These are phyloP conservation scores for Cyanoliseus patagonus DNA, from an alignment of 2,113 vertebrate species.

Conservation along the genomic window DNA sequence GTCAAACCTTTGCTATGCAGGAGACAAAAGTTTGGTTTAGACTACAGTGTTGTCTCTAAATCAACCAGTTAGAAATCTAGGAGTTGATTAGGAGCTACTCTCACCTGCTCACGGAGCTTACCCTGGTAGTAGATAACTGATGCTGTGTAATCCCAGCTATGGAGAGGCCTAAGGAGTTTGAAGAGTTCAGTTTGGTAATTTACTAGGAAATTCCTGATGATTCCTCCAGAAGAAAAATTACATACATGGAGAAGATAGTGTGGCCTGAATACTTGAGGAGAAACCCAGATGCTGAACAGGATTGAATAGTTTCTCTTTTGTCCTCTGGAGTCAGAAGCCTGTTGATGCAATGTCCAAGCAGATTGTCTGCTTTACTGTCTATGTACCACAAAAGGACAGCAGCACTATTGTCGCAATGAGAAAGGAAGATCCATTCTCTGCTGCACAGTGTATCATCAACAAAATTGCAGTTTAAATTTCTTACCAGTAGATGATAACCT, in stretches of 20 bases:
- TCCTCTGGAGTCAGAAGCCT: not conserved
- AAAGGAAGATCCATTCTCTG: not conserved
- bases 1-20: not conserved
- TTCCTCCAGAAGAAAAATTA: not conserved
- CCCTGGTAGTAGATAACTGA: not conserved
- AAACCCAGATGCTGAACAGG: not conserved
- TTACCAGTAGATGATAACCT: not conserved
- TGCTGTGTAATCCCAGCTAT: not conserved
- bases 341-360: not conserved
- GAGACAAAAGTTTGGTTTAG: not conserved
- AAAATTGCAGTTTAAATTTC: not conserved
- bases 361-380: not conserved
- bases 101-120: not conserved
- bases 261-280: not conserved
- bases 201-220: not conserved
- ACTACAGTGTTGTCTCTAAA: not conserved
- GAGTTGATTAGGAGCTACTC: not conserved
- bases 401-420: not conserved
- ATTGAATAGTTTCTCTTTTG: not conserved
- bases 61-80: not conserved
- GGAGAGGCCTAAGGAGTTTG: not conserved
- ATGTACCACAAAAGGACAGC: accelerated
- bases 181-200: not conserved
- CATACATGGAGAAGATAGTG: not conserved
- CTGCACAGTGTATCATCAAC: not conserved